Evolutionary conservation across 2,113 vertebrate genomes (phyloP).

Genomic region (Anarhynchus alexandrinus): DNA sequence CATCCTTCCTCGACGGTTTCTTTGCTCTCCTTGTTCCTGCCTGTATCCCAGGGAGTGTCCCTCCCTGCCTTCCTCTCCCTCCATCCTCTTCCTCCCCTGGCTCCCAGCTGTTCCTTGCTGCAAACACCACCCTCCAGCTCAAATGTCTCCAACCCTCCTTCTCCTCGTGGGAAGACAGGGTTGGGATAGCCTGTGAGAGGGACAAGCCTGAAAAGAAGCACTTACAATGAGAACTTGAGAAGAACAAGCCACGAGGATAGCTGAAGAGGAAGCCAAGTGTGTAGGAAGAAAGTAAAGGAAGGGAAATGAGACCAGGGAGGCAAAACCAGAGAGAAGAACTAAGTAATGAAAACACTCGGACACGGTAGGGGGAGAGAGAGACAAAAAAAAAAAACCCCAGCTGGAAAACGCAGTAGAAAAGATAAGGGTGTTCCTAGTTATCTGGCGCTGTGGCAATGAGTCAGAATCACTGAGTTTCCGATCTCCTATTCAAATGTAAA

Average conservation of each 20-base stretch:
- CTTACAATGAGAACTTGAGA: background rate
- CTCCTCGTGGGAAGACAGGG: background rate
- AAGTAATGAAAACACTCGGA: background rate
- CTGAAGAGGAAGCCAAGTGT: background rate
- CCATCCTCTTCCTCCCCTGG: background rate
- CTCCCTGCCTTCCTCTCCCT: background rate
- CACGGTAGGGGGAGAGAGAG: background rate
- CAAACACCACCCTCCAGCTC: background rate
- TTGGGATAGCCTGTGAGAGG: background rate
- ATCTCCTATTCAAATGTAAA: conserved; percentile 50
- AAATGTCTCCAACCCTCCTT: background rate
- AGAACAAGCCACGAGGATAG: background rate
- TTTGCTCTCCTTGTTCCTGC: background rate
- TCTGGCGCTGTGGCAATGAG: background rate
- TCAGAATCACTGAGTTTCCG: conserved; percentile 25
- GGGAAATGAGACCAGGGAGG: background rate
- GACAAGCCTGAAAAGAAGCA: background rate
- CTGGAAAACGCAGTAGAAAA: background rate
- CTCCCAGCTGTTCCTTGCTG: background rate
- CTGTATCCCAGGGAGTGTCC: background rate
- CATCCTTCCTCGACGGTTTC: background rate
- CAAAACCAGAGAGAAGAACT: background rate
- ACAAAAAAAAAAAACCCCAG: background rate
- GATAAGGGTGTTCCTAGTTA: conserved; percentile 31
- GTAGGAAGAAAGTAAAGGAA: conserved; percentile 2